Base-by-base conservation (phyloP, 1,140 invertebrate species). In the Antheraea pernyi region DNA sequence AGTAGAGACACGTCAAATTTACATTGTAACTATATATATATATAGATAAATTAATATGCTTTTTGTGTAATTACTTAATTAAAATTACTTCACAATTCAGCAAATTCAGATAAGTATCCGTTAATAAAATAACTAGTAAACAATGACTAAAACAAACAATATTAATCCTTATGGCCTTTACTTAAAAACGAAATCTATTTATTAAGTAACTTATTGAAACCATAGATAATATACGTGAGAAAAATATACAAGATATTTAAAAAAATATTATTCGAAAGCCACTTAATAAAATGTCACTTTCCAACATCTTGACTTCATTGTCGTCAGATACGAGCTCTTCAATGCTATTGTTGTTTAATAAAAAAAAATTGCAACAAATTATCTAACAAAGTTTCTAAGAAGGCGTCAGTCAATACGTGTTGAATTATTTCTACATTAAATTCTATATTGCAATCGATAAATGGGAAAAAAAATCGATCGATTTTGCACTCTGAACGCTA, bases 301-400 rank as follows among this genome's bases (percentile, higher is more conserved):
- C 46, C 9, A n/a, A 53, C 46, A 53, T n/a, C 16, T 53, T 53
- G 46, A 53, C 7, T 53, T 53, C 46, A 53, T 53, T 53, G 46
- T 53, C 46, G 13, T 13, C 13, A 16, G 46, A 13, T 53, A 53
- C 46, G 39, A 42, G 39, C 39, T 3, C 39, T 42, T 61, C 60
- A 61, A 19, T 30, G 9, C 13, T 30, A 22, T 36, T 61, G 60
- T 36, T 22, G 36, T 9, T 36, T 13, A 61, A 30, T 16, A 16
- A 19, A 22, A 74, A 70, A 77, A 73, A 77, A 72, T 79, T 77
- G 76, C 63, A 75, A 80, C 81, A 80, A 82, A 82, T 82, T 80
- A 73, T 77, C 48, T 59, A n/a, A 42, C 22, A 59, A 60, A 19
- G 39, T 60, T 82, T 82, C 81, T 72, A 19, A 68, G 81, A 82